phyloP scores from a whole-genome alignment of 2,888 invertebrate genomes.

The Drosophila seclusa region DNA sequence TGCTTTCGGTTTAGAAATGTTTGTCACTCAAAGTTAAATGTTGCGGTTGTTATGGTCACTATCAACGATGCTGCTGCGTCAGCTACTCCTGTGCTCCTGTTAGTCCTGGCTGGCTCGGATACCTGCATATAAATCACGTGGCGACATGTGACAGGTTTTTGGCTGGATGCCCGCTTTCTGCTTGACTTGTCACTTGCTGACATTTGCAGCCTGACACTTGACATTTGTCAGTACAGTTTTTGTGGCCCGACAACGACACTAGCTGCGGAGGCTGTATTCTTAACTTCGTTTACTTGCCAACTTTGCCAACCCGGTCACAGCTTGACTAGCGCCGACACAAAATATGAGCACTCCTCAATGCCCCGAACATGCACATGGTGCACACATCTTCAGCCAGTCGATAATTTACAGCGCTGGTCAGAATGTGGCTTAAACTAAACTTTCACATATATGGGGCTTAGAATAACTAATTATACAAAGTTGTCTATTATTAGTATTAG shows the following conservation, averaged over 20 bases:
- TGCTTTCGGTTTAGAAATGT: slow-evolving; percentile 32
- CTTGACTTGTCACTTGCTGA: slow-evolving; percentile 72
- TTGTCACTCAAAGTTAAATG: slow-evolving; percentile 47
- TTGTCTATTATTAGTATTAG: neutral
- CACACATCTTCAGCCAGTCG: slow-evolving; percentile 13
- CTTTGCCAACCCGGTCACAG: slow-evolving; percentile 19
- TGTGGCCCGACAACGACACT: slow-evolving; percentile 6
- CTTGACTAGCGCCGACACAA: slow-evolving; percentile 35
- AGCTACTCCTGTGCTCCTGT: slow-evolving; percentile 22
- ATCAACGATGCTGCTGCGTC: slow-evolving; percentile 13
- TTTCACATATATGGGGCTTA: neutral
- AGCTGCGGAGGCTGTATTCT: neutral
- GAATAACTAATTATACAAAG: neutral
- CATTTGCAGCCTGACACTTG: slow-evolving; percentile 74
- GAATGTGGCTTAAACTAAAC: neutral
- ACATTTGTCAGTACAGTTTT: slow-evolving; percentile 61
- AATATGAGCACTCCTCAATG: slow-evolving; percentile 56
- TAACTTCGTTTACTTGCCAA: slow-evolving; percentile 32
- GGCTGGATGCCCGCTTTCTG: slow-evolving; percentile 59
- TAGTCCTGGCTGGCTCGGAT: slow-evolving; percentile 8
- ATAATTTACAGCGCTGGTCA: neutral
- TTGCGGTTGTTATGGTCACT: slow-evolving; percentile 40
- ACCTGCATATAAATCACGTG: slow-evolving; percentile 64
- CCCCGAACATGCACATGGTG: slow-evolving; percentile 39
- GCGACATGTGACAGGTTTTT: slow-evolving; percentile 68